Evolutionary conservation across 2,888 invertebrate genomes (phyloP), one percentile per base, ranked within the genome.

Genomic region (Scaeva pyrastri): DNA sequence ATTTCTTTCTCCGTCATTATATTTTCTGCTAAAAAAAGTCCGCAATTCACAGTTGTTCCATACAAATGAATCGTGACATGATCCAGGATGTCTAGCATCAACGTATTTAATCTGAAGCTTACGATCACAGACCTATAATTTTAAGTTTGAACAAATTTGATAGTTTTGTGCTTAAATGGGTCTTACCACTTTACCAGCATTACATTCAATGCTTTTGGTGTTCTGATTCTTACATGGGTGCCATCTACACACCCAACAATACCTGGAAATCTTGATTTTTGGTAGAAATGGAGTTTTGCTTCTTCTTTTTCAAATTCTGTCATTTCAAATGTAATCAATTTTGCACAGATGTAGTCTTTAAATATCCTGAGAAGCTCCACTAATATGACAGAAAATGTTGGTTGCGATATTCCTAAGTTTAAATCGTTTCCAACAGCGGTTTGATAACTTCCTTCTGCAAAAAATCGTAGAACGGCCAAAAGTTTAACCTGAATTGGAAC

Each of bases 31-130:
- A n/a, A n/a, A n/a, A n/a, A n/a, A n/a, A n/a, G n/a, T n/a, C n/a
- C n/a, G n/a, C n/a, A n/a, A n/a, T n/a, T 52, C 12, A 11, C 12
- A 12, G 2, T 14, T 52, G 23, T 52, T 19, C 66, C 48, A 66
- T 12, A 66, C 66, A 50, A 66, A 50, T 8, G 66, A 66, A 48
- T 66, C 66, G 7, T 50, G 48, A 19, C 66, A 66, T 48, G 66
- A 66, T 36, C 48, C 50, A 31, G 45, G 66, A 50, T 66, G 12
- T 41, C 12, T 66, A 7, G 50, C 26, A 36, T 48, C 31, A 16
- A 48, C 36, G 19, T 12, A 66, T 16, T 7, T 11, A 3, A 66
- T 66, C 11, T 19, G 23, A 6, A 45, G 26, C 16, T n/a, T n/a
- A 14, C 48, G 45, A 19, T 48, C 21, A 10, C 26, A 45, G 14